Percentiles rank a stretch among this genome's conserved stretches.
These are phyloP conservation scores for Desmodus rotundus DNA, from an alignment of 2,113 vertebrate species.

Conservation along the genomic window DNA sequence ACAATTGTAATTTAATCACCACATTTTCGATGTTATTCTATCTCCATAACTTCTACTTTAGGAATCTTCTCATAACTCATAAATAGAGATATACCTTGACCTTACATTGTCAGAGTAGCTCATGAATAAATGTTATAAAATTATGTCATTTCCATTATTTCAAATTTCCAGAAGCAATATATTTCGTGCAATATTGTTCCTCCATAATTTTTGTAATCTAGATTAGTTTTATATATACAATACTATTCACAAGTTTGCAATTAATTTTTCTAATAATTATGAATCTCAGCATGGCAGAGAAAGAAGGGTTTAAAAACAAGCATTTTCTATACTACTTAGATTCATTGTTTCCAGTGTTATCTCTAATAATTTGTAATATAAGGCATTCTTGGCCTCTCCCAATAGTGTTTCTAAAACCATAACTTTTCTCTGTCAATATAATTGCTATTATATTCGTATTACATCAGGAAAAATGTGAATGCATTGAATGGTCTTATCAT, in stretches of 20 bases:
- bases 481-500: background rate
- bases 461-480: background rate
- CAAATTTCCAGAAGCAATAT: background rate
- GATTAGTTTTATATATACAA: background rate
- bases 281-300: background rate
- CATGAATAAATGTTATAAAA: background rate
- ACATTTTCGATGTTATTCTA: background rate
- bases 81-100: background rate
- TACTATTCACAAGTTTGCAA: background rate
- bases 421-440: background rate
- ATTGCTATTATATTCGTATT: background rate
- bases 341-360: background rate
- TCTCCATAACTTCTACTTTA: background rate
- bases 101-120: background rate
- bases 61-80: background rate
- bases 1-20: slow-evolving; percentile 11
- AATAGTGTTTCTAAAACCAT: background rate
- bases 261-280: background rate
- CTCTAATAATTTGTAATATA: background rate
- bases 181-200: background rate
- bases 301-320: background rate
- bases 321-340: background rate
- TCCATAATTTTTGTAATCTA: background rate
- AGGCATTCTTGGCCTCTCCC: background rate
- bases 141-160: background rate